These are phyloP conservation scores for Metridium senile DNA, from an alignment of 92 coral and sea anemone genomes.

Conservation along the genomic window DNA sequence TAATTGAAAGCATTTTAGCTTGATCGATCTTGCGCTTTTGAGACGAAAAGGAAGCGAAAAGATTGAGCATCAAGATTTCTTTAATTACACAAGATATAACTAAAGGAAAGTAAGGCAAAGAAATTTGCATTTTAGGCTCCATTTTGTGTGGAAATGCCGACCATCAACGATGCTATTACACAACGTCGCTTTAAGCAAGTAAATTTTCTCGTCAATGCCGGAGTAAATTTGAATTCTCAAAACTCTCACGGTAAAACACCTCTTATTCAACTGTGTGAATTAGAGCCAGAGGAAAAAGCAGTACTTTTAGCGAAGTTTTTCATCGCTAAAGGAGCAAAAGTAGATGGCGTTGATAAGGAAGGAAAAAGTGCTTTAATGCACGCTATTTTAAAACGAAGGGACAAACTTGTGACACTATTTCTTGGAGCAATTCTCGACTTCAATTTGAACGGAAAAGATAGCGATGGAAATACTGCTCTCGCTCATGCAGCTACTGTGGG, in stretches of 20 bases:
- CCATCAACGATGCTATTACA: slow-evolving; percentile 61
- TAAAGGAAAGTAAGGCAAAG: background rate
- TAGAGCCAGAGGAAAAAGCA: slow-evolving; percentile 57
- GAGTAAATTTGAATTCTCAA: slow-evolving; percentile 49
- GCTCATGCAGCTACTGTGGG: slow-evolving; percentile 65
- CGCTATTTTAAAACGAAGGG: slow-evolving; percentile 58
- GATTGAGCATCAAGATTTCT: background rate
- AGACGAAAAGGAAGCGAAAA: background rate
- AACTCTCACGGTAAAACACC: slow-evolving; percentile 60
- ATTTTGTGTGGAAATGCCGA: slow-evolving; percentile 45
- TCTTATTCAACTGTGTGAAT: slow-evolving; percentile 65
- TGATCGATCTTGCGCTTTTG: too few species aligned
- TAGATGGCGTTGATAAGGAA: slow-evolving; percentile 41
- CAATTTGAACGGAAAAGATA: slow-evolving; percentile 60
- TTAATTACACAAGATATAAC: background rate
- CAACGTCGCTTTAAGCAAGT: slow-evolving; percentile 83
- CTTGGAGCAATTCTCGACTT: slow-evolving; percentile 50
- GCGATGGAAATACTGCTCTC: slow-evolving; percentile 67
- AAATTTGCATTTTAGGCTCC: background rate
- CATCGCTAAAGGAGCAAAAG: slow-evolving; percentile 57
- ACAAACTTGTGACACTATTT: slow-evolving; percentile 40
- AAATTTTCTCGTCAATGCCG: slow-evolving; percentile 48
- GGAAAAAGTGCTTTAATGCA: slow-evolving; percentile 54
- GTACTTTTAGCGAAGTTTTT: slow-evolving; percentile 48
- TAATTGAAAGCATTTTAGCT: too few species aligned